phyloP scores from a whole-genome alignment of 1,140 invertebrate genomes.

The Agrilus planipennis region DNA sequence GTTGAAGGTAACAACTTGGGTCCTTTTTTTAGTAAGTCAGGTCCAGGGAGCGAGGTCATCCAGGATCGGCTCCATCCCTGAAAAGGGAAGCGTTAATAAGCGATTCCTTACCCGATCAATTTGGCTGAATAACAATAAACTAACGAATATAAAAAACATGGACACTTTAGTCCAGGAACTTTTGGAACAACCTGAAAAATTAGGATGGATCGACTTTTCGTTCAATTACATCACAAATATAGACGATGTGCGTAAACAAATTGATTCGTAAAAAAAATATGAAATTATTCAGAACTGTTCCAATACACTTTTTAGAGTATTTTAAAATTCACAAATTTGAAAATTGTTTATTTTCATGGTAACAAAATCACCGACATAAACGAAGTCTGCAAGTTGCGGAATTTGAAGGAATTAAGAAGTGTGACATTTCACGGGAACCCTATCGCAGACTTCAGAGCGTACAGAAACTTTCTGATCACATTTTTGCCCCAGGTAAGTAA shows the following conservation, averaged over 20 bases:
- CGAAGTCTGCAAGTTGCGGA: conserved; percentile 32
- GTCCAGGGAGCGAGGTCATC: conserved; percentile 20
- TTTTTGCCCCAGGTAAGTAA: conserved; percentile 38
- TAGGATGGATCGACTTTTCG: conserved; percentile 43
- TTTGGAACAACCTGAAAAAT: conserved; percentile 32
- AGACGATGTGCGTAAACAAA: conserved; percentile 28
- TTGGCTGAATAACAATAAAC: conserved; percentile 42
- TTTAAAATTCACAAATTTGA: conserved; percentile 28
- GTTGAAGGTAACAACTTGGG: too few species aligned
- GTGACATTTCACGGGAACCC: conserved; percentile 44
- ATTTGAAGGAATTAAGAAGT: conserved; percentile 33
- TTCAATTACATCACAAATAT: conserved; percentile 39
- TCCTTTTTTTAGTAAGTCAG: too few species aligned
- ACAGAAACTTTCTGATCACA: conserved; percentile 36
- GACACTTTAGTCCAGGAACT: conserved; percentile 29
- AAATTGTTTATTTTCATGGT: conserved; percentile 39
- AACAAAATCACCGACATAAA: conserved; percentile 38
- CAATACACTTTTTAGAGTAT: conserved; percentile 22
- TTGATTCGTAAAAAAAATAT: not conserved
- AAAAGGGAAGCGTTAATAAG: conserved; percentile 25
- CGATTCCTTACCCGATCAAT: conserved; percentile 38
- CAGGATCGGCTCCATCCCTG: conserved; percentile 32
- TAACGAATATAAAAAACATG: conserved; percentile 32
- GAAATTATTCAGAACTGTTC: not conserved
- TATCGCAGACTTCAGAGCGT: conserved; percentile 34